A percentile compares a stretch with the other conserved stretches of the same genome.
Conservation (phyloP, 2,797 vertebrate genomes). For the Phataginus tricuspis region DNA sequence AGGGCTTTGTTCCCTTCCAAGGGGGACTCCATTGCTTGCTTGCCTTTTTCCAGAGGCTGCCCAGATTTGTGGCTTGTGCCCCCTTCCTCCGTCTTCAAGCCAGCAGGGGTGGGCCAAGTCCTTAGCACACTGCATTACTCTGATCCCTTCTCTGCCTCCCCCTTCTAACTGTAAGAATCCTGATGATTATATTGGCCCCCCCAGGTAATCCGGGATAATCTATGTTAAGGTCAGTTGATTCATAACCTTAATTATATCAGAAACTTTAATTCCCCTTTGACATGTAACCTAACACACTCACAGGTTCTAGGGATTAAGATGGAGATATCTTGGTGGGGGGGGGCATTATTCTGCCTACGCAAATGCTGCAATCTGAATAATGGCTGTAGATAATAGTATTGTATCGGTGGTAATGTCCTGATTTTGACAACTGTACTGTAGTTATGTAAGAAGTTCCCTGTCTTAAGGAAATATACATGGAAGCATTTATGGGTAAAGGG, state of each 20-base stretch:
- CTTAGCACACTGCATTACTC: background rate
- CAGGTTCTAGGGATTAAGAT: background rate
- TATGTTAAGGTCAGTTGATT: background rate
- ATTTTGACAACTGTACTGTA: background rate
- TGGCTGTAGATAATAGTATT: background rate
- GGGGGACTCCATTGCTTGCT: background rate
- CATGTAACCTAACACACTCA: background rate
- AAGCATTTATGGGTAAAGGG: background rate
- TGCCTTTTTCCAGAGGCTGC: background rate
- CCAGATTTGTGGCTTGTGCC: rapidly evolving
- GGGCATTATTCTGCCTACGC: background rate
- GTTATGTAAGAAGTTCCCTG: background rate
- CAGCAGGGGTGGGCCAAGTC: background rate
- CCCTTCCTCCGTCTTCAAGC: background rate
- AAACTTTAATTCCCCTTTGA: background rate
- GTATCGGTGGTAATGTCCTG: background rate
- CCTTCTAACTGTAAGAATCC: background rate
- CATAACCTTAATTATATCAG: background rate
- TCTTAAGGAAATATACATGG: background rate
- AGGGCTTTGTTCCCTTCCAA: background rate
- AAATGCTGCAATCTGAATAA: background rate
- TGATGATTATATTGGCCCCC: background rate
- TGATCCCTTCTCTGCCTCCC: background rate
- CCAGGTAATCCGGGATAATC: background rate
- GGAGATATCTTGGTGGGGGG: background rate